Evolutionary conservation across 2,888 invertebrate species (phyloP).

Genomic region (Arenicola marina): DNA sequence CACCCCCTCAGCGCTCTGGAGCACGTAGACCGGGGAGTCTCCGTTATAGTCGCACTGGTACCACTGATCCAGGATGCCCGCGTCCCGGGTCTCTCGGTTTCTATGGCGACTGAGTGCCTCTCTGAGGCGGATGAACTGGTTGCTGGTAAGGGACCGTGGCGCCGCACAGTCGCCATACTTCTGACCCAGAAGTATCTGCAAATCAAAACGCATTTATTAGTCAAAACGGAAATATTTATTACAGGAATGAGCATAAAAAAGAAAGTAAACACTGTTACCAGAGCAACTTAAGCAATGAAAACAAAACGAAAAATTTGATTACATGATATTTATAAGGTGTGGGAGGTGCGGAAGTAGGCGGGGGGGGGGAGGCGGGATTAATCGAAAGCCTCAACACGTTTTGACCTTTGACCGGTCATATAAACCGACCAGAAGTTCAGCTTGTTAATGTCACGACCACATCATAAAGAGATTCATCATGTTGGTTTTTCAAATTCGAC

Average conservation of each 20-base stretch:
- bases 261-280: too few species aligned
- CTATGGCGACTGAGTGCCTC: not conserved
- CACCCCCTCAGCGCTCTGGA: not conserved
- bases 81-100: conserved; percentile 2
- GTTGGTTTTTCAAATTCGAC: not conserved
- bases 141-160: not conserved
- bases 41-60: not conserved
- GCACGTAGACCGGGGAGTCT: not conserved
- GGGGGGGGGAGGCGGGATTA: too few species aligned
- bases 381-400: too few species aligned
- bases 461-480: not conserved
- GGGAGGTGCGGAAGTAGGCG: too few species aligned
- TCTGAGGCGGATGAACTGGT: not conserved
- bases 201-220: not conserved
- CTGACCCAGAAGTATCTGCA: not conserved
- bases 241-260: too few species aligned
- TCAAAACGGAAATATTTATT: too few species aligned
- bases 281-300: too few species aligned
- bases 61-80: not conserved
- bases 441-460: too few species aligned
- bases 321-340: not conserved
- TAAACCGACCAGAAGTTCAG: too few species aligned
- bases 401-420: too few species aligned
- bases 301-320: too few species aligned
- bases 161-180: not conserved